Percentiles rank a stretch among this genome's conserved stretches.
Evolutionary conservation across 1,140 invertebrate genomes (phyloP).

Genomic region (Subanguina moxae): DNA sequence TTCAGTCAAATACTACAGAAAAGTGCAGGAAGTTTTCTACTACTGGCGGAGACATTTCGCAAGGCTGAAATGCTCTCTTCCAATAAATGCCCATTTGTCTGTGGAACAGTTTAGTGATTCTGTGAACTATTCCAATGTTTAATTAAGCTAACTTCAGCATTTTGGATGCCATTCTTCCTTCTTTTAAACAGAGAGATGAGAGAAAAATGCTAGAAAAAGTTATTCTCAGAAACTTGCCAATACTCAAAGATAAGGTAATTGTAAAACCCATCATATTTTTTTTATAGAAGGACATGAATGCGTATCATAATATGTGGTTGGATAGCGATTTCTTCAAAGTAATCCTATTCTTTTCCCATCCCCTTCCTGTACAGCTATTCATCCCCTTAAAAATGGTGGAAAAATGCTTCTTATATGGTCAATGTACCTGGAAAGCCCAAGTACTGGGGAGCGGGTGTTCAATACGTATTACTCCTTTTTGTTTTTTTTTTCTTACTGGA

Average conservation of each 20-base stretch:
- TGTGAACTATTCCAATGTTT: neutral
- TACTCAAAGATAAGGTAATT: slow-evolving; percentile 40
- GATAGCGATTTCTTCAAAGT: too few species aligned
- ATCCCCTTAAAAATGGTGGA: too few species aligned
- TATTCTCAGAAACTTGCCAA: slow-evolving; percentile 32
- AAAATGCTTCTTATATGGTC: too few species aligned
- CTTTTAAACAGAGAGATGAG: slow-evolving; percentile 37
- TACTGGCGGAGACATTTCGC: slow-evolving; percentile 41
- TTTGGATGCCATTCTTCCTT: slow-evolving; percentile 35
- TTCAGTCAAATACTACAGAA: slow-evolving; percentile 18
- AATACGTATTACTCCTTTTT: too few species aligned
- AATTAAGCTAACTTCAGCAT: slow-evolving; percentile 11
- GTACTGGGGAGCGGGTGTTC: too few species aligned
- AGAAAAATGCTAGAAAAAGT: slow-evolving; percentile 37
- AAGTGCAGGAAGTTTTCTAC: slow-evolving; percentile 39
- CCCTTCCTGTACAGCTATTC: too few species aligned
- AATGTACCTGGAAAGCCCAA: too few species aligned
- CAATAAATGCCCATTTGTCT: slow-evolving; percentile 26
- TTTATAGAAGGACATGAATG: neutral
- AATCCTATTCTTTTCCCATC: too few species aligned
- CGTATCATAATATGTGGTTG: neutral
- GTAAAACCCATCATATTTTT: too few species aligned
- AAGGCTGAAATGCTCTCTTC: slow-evolving; percentile 20
- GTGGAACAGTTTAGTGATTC: slow-evolving; percentile 25
- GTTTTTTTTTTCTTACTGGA: too few species aligned